Base-by-base conservation (phyloP, 2,797 vertebrate species). In the Labeo calbasu region DNA sequence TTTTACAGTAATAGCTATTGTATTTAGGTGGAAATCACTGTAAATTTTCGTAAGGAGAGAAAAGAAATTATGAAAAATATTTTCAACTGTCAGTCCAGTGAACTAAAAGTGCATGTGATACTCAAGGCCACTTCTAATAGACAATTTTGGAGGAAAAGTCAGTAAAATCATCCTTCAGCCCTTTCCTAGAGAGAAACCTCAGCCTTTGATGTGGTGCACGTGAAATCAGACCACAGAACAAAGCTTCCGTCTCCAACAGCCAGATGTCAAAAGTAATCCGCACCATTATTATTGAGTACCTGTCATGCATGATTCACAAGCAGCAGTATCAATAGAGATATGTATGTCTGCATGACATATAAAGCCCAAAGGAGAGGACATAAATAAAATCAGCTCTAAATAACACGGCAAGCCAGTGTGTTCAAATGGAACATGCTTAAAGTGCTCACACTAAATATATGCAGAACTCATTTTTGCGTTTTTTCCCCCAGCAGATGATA, bases 211-310 rank as follows among this genome's bases (percentile, higher is more conserved):
- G 96, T 97, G 96, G 96, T 53, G 36, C 69, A 50, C 11, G 95
- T 96, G 94, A 96, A 96, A 96, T 96, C 95, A 97, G 95, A 96
- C 95, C 94, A 94, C 92, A 96, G 96, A 98, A 97, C 96, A 97
- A 97, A 97, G 96, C 94, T 94, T 92, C 95, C 97, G 95, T 96
- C 96, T 96, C 93, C 93, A 92, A 94, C 91, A 95, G 93, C 94
- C 95, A 96, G 92, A 93, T 94, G 95, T 96, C 96, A 96, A 94
- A 95, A 93, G 94, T 95, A 94, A 96, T 95, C 94, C 93, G 94
- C 92, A 92, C 93, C 95, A 95, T 96, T 95, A 96, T 96, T 96
- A 96, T 96, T 96, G 96, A 96, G 94, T 95, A 96, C 95, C 95
- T 96, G 96, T 96, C 96, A 96, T 93, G 94, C 92, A 89, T 93